Evolutionary conservation across 2,888 invertebrate species (phyloP).

Genomic region (Tetragonisca angustula): DNA sequence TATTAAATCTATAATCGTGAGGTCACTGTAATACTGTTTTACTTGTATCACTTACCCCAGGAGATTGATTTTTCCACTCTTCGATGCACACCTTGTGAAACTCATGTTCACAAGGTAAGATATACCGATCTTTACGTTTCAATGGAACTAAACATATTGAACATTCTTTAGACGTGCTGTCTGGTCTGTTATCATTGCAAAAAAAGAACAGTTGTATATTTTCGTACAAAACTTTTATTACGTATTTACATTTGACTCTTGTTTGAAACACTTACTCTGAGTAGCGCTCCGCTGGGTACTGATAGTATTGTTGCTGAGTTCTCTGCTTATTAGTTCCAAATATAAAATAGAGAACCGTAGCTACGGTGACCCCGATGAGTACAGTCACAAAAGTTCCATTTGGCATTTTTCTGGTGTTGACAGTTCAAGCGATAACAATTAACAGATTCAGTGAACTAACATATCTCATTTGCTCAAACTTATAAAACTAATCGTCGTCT

Average conservation of each 20-base stretch:
- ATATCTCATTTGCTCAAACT: background rate
- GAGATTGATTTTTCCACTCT: background rate
- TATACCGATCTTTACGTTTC: accelerated
- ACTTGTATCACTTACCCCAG: slow-evolving; percentile 2
- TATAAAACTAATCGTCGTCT: background rate
- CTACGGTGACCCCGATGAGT: slow-evolving; percentile 23
- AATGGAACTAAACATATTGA: slow-evolving; percentile 29
- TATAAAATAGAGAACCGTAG: slow-evolving; percentile 34
- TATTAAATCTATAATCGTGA: background rate
- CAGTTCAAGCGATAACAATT: background rate
- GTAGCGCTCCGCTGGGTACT: background rate
- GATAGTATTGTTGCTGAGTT: background rate
- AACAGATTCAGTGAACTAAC: background rate
- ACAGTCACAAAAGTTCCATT: slow-evolving; percentile 2
- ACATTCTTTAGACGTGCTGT: slow-evolving; percentile 1
- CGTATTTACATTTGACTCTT: background rate
- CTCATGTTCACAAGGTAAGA: slow-evolving; percentile 5
- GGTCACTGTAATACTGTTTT: background rate
- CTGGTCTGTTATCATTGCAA: background rate
- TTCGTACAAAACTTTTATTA: background rate
- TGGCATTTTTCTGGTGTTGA: slow-evolving; percentile 26
- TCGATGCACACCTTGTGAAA: slow-evolving; percentile 44
- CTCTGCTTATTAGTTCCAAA: background rate
- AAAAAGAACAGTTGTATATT: background rate
- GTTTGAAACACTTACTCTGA: background rate